Evolutionary conservation across 2,888 invertebrate genomes (phyloP).

Genomic region (Sarcophaga carnaria): DNA sequence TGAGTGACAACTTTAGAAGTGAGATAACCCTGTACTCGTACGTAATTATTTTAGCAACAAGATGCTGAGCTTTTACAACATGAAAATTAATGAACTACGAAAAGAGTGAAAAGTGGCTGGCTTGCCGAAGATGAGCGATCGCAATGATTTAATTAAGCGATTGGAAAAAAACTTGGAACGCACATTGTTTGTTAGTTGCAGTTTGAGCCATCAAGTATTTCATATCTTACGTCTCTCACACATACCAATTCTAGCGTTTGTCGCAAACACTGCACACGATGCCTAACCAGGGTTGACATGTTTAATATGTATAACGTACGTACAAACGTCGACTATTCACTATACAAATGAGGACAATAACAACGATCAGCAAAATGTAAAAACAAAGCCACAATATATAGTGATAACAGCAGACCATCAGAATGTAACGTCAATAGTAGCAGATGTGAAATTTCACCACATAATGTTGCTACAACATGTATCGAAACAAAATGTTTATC

Average conservation of each 20-base stretch:
- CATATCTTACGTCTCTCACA: background rate
- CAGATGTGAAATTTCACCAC: background rate
- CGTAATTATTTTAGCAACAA: too few species aligned
- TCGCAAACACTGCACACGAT: background rate
- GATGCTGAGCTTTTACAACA: too few species aligned
- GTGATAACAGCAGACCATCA: background rate
- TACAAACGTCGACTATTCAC: background rate
- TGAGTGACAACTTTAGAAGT: too few species aligned
- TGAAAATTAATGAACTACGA: too few species aligned
- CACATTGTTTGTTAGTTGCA: background rate
- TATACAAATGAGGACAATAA: too few species aligned
- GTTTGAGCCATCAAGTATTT: background rate
- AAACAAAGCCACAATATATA: too few species aligned
- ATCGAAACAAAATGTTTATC: background rate
- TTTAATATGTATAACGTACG: background rate
- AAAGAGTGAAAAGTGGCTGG: too few species aligned
- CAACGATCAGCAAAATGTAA: too few species aligned
- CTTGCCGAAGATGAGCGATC: background rate
- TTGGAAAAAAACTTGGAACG: background rate
- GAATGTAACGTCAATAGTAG: background rate
- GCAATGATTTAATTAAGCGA: constrained; percentile 8
- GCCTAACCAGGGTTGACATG: constrained; percentile 7
- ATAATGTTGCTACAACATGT: background rate
- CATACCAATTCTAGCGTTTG: background rate
- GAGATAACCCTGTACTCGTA: too few species aligned